Evolutionary conservation across 2,888 invertebrate species (phyloP), one percentile per base, ranked within the genome.

Genomic region (Lasioglossum leucozonium): DNA sequence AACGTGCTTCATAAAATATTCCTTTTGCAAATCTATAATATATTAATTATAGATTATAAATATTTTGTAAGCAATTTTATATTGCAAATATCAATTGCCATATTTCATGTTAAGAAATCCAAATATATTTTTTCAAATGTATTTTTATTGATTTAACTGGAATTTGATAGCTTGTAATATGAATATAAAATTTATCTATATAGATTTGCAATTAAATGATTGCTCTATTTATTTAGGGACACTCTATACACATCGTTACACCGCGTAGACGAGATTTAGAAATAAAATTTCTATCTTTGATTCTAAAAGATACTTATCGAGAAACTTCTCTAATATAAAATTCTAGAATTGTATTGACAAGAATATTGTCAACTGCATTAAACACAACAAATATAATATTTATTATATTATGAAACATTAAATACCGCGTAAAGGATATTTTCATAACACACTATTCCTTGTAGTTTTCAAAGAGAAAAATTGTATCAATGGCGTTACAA

Each of bases 331-430:
- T 77, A 71, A 69, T 69, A 37, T 16, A 11, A 34, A 44, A 79
- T 47, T 75, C 47, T 55, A 62, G 62, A 37, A 71, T 55, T n/a
- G 18, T 42, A 51, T 16, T 42, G 18, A 65, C 34, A 44, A 72
- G 18, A 26, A 10, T 44, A 58, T 40, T 22, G 10, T 22, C 55
- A 22, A 55, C 3, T 55, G 10, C 55, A n/a, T 51, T 5, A 10
- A 10, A n/a, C 10, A 47, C 22, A 51, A 55, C n/a, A 55, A 55
- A n/a, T 55, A 55, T 2, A n/a, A 18, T 62, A 0, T 62, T 62
- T 22, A 2, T 30, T 40, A 40, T 30, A 77, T 72, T 65, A 65
- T 65, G 62, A 67, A 77, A 65, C 77, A 40, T 69, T 67, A 37
- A 42, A 47, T 47, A 47, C 18, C 30, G 30, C 62, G 62, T 34